Conservation (phyloP, 2,888 invertebrate species). For the Octonoba sinensis region DNA sequence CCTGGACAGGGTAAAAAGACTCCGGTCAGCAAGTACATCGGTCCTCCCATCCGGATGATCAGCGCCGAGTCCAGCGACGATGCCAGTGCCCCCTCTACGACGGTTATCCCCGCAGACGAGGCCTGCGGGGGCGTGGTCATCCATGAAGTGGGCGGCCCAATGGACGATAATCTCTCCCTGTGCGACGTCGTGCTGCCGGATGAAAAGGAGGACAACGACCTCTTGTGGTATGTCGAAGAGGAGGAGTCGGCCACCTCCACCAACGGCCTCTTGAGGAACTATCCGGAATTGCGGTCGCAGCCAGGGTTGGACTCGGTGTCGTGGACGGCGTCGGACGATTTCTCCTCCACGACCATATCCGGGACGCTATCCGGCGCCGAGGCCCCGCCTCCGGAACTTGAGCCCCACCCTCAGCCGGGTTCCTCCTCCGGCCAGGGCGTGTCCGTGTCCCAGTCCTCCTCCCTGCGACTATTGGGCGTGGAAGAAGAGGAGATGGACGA, state of each 20-base stretch:
- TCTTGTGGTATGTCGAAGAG: constrained; percentile 55
- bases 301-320: constrained; percentile 58
- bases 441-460: constrained; percentile 51
- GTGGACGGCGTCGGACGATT: constrained; percentile 62
- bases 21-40: constrained; percentile 10
- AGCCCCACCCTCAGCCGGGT: constrained; percentile 15
- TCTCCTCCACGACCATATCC: constrained; percentile 57
- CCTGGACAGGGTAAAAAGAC: constrained; percentile 10
- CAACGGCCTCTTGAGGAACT: constrained; percentile 63
- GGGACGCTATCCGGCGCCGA: constrained; percentile 57
- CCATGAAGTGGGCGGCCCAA: constrained; percentile 10
- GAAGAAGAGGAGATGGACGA: constrained; percentile 51
- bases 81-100: constrained; percentile 42
- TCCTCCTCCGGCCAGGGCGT: constrained; percentile 39
- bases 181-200: constrained; percentile 34
- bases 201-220: constrained; percentile 8
- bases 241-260: constrained; percentile 66
- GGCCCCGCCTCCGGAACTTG: not conserved
- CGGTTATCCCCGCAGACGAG: constrained; percentile 35
- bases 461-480: constrained; percentile 32
- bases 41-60: constrained; percentile 51
- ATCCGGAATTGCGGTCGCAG: constrained; percentile 64
- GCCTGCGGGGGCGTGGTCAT: constrained; percentile 19
- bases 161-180: constrained; percentile 34
- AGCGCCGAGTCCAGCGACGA: constrained; percentile 59